Evolutionary conservation across 1,140 invertebrate genomes (phyloP), one percentile per base, ranked within the genome.

Genomic region (Drosophila azteca): DNA sequence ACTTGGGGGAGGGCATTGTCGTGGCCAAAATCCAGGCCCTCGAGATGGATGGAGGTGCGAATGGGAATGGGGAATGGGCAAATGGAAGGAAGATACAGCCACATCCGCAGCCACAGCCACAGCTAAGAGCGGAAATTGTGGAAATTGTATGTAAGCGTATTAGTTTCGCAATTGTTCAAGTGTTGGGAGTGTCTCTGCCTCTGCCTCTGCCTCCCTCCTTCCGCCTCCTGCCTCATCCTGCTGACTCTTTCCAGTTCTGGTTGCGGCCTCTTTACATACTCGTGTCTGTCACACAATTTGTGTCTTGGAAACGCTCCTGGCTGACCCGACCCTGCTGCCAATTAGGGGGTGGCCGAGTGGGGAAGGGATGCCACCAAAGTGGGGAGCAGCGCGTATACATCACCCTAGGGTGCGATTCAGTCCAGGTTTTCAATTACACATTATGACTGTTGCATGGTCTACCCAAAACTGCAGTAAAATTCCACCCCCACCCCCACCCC

Each of bases 341-440:
- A 87, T 87, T 87, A 87, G 83, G 65, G 55, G 31, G 41, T n/a
- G 26, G 29, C 54, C 54, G 41, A 20, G 7, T 43, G n/a, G 3
- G 3, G 44, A 29, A 5, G 15, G 46, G 9, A 49, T 54, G 6
- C 17, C 7, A 17, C 24, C 15, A 5, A 54, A 43, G 20, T 31
- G 41, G 45, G 58, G 8, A 29, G 29, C 29, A 31, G 31, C 31
- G 31, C 31, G 31, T 31, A 31, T 46, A 66, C 41, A 8, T 35
- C 44, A 43, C 87, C 82, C 87, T 24, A 24, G 87, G 68, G 87
- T 81, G 68, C 82, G 77, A 90, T 90, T 70, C 63, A 75, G 67
- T 48, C 64, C 79, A 83, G 87, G 87, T 90, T 90, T 90, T 90
- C 87, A 90, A 90, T 90, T 90, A 90, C 87, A 90, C 82, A 90